Conservation (phyloP, 1,140 invertebrate genomes). For the Thaumetopoea pityocampa region DNA sequence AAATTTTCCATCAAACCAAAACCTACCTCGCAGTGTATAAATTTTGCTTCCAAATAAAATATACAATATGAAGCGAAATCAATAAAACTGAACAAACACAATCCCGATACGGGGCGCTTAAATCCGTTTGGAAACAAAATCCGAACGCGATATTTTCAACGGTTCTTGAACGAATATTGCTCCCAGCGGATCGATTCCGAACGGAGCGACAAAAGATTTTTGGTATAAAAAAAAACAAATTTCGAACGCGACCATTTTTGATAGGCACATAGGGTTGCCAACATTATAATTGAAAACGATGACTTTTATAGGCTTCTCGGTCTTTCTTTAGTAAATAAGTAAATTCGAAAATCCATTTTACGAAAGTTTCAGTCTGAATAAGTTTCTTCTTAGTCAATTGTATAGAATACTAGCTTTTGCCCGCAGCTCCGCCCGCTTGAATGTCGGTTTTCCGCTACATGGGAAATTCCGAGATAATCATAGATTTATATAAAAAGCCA, state of each 20-base stretch:
- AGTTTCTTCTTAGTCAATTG: too few relatives aligned
- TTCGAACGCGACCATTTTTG: conserved; percentile 15
- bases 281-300: not conserved
- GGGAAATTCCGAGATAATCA: too few relatives aligned
- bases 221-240: conserved; percentile 27
- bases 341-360: not conserved
- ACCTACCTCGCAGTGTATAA: conserved; percentile 1
- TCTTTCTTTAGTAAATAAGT: not conserved
- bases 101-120: conserved; percentile 24
- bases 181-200: conserved; percentile 41
- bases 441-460: too few relatives aligned
- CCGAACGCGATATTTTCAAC: conserved; percentile 38
- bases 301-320: too few relatives aligned
- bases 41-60: conserved; percentile 18
- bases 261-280: conserved; percentile 4
- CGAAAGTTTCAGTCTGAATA: not conserved
- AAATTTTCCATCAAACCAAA: not conserved
- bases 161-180: conserved; percentile 41
- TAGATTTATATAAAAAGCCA: too few relatives aligned
- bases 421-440: too few relatives aligned
- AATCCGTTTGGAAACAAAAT: conserved; percentile 47
- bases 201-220: conserved; percentile 28
- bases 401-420: too few relatives aligned
- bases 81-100: conserved; percentile 31
- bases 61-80: too few relatives aligned